Evolutionary conservation across 2,113 vertebrate species (phyloP).

Genomic region (human): GRCh38 chr6:100986001-100986500

Average conservation of each 20-base stretch:
- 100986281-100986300: neutral
- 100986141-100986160: too few species aligned
- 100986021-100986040: too few species aligned
- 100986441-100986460: constrained; percentile 19
- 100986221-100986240: neutral
- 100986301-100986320: constrained; percentile 15
- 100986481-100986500: neutral
- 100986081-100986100: too few species aligned
- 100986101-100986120: too few species aligned
- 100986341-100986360: neutral
- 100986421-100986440: neutral
- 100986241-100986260: neutral
- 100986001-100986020: too few species aligned
- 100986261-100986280: neutral
- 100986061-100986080: too few species aligned
- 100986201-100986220: neutral
- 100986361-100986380: neutral
- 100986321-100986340: neutral
- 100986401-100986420: neutral
- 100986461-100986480: constrained; percentile 9
- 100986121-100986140: too few species aligned
- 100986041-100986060: too few species aligned
- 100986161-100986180: accelerated
- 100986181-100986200: neutral
- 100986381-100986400: neutral